Evolutionary conservation across 1,140 invertebrate genomes (phyloP).

Genomic region (Cydia pomonella): DNA sequence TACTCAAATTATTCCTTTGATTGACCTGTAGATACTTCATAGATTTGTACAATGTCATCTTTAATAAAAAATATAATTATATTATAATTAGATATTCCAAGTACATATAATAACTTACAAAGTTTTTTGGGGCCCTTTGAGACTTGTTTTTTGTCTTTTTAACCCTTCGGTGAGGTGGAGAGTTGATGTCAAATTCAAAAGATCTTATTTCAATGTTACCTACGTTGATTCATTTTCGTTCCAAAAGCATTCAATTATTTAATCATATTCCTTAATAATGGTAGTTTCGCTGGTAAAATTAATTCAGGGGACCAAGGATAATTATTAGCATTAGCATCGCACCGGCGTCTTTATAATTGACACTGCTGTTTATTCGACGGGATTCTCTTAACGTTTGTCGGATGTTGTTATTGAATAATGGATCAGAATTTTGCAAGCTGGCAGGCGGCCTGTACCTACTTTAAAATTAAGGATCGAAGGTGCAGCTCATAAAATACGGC

Average conservation of each 20-base stretch:
- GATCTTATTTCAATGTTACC: background rate
- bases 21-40: too few species aligned
- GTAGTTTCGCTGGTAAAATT: slow-evolving; percentile 30
- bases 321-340: slow-evolving; percentile 62
- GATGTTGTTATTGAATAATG: slow-evolving; percentile 63
- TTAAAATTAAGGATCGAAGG: background rate
- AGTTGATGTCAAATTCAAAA: too few species aligned
- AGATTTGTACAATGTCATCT: too few species aligned
- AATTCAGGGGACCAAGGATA: slow-evolving; percentile 52
- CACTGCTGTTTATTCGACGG: slow-evolving; percentile 51
- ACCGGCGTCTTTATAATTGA: slow-evolving; percentile 56
- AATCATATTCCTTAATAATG: slow-evolving; percentile 20
- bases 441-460: slow-evolving; percentile 8
- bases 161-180: too few species aligned
- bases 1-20: too few species aligned
- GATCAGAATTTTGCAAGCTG: slow-evolving; percentile 48
- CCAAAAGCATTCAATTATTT: background rate
- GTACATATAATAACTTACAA: too few species aligned
- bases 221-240: background rate
- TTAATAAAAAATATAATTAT: too few species aligned
- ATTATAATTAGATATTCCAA: too few species aligned
- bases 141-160: too few species aligned
- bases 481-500: too few species aligned
- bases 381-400: slow-evolving; percentile 56
- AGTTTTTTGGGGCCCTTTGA: too few species aligned